These are phyloP conservation scores for Zaprionus capensis DNA, from an alignment of 1,140 invertebrate genomes.

Conservation along the genomic window DNA sequence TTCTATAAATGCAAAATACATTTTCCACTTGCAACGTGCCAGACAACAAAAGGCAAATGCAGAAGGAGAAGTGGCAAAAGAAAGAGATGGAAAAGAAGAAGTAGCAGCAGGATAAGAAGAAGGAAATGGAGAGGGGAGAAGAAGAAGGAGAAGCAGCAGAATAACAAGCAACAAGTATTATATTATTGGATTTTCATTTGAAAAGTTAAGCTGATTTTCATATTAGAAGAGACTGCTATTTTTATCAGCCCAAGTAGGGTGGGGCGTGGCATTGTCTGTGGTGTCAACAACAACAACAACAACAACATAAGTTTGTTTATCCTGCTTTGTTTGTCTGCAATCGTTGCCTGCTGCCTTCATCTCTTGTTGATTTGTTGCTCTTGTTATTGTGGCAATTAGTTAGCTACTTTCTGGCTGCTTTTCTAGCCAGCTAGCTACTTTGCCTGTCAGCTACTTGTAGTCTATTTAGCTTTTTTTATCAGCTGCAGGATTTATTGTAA, in stretches of 20 bases:
- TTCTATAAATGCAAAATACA: too few relatives aligned
- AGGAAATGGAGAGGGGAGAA: background rate
- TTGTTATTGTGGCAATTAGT: slow-evolving; percentile 27
- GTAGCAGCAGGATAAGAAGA: background rate
- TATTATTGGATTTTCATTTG: background rate
- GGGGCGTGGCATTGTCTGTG: background rate
- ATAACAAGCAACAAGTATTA: background rate
- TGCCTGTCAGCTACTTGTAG: background rate
- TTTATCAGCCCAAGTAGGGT: too few relatives aligned
- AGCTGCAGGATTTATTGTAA: background rate
- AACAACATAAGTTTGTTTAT: background rate
- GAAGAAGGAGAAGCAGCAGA: background rate
- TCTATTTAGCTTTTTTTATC: background rate
- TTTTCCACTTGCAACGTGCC: too few relatives aligned
- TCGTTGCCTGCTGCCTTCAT: background rate
- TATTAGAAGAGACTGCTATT: slow-evolving; percentile 4
- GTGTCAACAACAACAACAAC: background rate
- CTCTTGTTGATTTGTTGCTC: background rate
- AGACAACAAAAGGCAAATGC: too few relatives aligned
- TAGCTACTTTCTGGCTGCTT: background rate
- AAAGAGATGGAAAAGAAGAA: background rate
- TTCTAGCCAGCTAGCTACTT: background rate
- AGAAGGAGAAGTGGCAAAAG: background rate
- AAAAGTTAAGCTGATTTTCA: slow-evolving; percentile 26
- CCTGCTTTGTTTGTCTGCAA: slow-evolving; percentile 4